Percentiles rank a stretch among this genome's conserved stretches.
Conservation (phyloP, 2,888 invertebrate genomes). For the Drosophila subsilvestris region DNA sequence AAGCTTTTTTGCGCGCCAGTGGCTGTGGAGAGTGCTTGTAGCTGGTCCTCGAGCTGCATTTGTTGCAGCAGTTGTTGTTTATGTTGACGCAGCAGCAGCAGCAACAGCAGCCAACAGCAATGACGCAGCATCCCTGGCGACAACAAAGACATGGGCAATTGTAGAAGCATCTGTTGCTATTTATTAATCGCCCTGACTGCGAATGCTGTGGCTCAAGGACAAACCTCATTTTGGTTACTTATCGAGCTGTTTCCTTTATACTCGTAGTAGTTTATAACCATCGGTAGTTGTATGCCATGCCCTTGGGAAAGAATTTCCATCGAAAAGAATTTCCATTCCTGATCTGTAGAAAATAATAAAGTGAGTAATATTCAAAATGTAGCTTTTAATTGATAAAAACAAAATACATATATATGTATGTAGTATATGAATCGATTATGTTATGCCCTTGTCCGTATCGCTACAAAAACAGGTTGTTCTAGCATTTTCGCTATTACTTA, state of each 20-base stretch:
- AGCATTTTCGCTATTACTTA: too few relatives aligned
- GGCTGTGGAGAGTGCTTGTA: conserved; percentile 21
- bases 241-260: background rate
- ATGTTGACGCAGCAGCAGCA: conserved; percentile 52
- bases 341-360: background rate
- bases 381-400: too few relatives aligned
- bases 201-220: conserved; percentile 38
- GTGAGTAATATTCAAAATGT: too few relatives aligned
- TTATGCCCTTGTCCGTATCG: too few relatives aligned
- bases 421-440: too few relatives aligned
- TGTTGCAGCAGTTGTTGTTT: conserved; percentile 36
- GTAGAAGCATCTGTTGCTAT: conserved; percentile 52
- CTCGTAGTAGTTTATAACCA: background rate
- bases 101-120: conserved; percentile 53
- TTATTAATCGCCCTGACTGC: conserved; percentile 2
- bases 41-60: conserved; percentile 19
- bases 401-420: too few relatives aligned
- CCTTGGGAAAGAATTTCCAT: conserved; percentile 1
- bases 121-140: conserved; percentile 68
- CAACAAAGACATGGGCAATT: conserved; percentile 67
- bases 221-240: conserved; percentile 47
- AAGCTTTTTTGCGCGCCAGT: conserved; percentile 16
- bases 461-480: too few relatives aligned
- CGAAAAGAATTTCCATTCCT: background rate
- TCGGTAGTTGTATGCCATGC: background rate